These are phyloP conservation scores for Helicorthomorpha holstii DNA, from an alignment of 1,140 invertebrate species.

Conservation along the genomic window DNA sequence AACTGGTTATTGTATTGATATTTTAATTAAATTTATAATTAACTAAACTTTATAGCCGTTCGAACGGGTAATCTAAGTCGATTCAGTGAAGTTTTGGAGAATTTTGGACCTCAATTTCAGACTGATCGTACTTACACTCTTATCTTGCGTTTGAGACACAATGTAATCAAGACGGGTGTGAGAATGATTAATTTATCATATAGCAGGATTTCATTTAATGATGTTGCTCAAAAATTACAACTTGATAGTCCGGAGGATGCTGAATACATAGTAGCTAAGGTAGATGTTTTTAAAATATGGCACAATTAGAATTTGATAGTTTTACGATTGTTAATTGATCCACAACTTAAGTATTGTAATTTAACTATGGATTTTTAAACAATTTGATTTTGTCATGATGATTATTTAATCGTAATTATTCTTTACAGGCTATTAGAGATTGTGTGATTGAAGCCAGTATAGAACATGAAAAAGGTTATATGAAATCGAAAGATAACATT, in stretches of 20 bases:
- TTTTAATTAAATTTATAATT: constrained; percentile 2
- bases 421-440: constrained; percentile 76
- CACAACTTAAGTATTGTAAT: too few relatives aligned
- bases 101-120: constrained; percentile 67
- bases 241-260: constrained; percentile 92
- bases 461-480: constrained; percentile 86
- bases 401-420: too few relatives aligned
- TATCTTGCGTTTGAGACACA: constrained; percentile 85
- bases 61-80: constrained; percentile 80
- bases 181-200: constrained; percentile 92
- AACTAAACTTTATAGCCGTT: constrained; percentile 43
- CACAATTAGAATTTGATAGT: background rate
- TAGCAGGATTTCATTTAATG: constrained; percentile 82
- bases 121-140: constrained; percentile 85
- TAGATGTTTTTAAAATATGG: constrained; percentile 7
- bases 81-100: constrained; percentile 86
- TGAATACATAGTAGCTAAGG: constrained; percentile 96
- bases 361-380: too few relatives aligned
- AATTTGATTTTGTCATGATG: too few relatives aligned
- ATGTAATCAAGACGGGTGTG: constrained; percentile 98
- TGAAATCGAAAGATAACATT: constrained; percentile 90
- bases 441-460: constrained; percentile 95
- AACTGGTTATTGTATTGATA: constrained; percentile 4
- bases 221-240: constrained; percentile 84
- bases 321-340: too few relatives aligned